Base-by-base conservation (phyloP, 2,797 vertebrate species). In the Enteromius viviparus region DNA sequence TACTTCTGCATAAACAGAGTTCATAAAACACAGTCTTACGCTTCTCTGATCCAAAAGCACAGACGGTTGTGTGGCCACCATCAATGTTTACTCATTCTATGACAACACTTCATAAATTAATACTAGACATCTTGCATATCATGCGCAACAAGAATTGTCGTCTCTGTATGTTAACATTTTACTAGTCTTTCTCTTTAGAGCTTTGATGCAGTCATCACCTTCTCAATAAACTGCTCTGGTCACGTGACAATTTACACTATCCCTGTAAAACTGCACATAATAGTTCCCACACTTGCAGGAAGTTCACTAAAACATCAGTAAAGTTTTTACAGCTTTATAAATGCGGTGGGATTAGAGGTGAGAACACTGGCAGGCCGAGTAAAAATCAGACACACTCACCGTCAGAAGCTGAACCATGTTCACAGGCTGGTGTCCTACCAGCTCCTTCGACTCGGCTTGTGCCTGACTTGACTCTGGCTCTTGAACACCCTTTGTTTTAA, bases 331-430 rank as follows among this genome's bases (percentile, higher is more conserved):
- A 53, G 51, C 2, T 53, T 21, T 55, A n/a, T 55, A 1, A 55
- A 55, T 55, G 21, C 21, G 7, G 19, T 55, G n/a, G n/a, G n/a
- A 58, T 23, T 23, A 58, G 11, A 23, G 0, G 55, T 9, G 42
- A 26, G 47, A 47, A 40, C 23, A 17, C 2, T 2, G 9, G 19
- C 62, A 34, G 15, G 7, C 8, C 7, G 19, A 9, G 29, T 19
- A 65, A 14, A 69, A 23, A 69, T 7, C 37, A 15, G 3, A 17
- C 15, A 45, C n/a, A 83, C 95, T 95, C 90, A 99, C 98, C 58
- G 96, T 98, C 40, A 99, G 94, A 53, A 99, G 95, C 91, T 99
- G 98, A 84, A 98, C 96, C 97, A 99, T 99, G 80, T 98, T 97
- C 85, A 98, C 97, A 0, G 97, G 95, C 88, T 96, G 93, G 84